Evolutionary conservation across 2,888 invertebrate genomes (phyloP).

Genomic region (Malthinus flaveolus): DNA sequence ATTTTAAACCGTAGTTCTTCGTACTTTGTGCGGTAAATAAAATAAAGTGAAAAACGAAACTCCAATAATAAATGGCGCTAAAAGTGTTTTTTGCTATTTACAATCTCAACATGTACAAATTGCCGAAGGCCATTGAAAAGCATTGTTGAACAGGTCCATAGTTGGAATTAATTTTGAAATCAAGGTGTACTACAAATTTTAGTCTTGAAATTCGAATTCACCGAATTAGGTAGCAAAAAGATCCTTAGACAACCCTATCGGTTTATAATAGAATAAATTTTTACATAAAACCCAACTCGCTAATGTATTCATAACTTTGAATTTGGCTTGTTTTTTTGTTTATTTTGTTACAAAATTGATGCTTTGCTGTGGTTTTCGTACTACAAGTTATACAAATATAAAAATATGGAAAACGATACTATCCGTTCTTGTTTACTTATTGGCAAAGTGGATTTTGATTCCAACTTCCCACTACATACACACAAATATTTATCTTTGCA

Average conservation of each 20-base stretch:
- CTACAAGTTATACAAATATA: slow-evolving; percentile 17
- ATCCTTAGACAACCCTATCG: slow-evolving; percentile 37
- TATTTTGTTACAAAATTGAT: slow-evolving; percentile 30
- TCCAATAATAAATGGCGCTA: too few relatives aligned
- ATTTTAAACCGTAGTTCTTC: too few relatives aligned
- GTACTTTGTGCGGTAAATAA: too few relatives aligned
- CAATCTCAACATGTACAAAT: too few relatives aligned
- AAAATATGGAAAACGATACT: slow-evolving; percentile 14
- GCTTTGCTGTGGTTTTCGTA: slow-evolving; percentile 7
- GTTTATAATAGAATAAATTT: slow-evolving; percentile 41
- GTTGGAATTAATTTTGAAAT: too few relatives aligned
- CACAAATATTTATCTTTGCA: slow-evolving; percentile 8
- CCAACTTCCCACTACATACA: neutral
- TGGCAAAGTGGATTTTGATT: slow-evolving; percentile 9
- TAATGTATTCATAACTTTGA: slow-evolving; percentile 48
- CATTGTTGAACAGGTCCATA: too few relatives aligned
- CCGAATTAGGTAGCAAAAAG: slow-evolving; percentile 27
- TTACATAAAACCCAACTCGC: slow-evolving; percentile 41
- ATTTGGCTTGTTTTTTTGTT: slow-evolving; percentile 41
- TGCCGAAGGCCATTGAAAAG: too few relatives aligned
- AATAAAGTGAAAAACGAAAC: too few relatives aligned
- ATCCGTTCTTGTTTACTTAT: slow-evolving; percentile 17
- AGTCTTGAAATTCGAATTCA: slow-evolving; percentile 14
- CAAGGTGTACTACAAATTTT: too few relatives aligned
- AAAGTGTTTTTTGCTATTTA: too few relatives aligned